A percentile compares a stretch with the other conserved stretches of the same genome.
Evolutionary conservation across 2,888 invertebrate species (phyloP).

Genomic region (Unio delphinus): DNA sequence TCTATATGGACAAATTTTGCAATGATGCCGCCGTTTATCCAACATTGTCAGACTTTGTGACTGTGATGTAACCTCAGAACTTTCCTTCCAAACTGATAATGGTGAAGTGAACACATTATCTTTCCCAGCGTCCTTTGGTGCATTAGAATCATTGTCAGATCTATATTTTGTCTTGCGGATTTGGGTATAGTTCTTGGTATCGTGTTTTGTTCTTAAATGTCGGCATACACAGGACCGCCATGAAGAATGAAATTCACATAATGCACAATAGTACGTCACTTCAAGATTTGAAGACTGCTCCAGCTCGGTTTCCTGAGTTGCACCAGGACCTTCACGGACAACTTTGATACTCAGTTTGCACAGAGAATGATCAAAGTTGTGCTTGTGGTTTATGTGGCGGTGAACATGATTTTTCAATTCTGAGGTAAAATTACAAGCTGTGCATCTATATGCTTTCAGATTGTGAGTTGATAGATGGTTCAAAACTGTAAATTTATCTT

Average conservation of each 20-base stretch:
- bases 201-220: conserved; percentile 56
- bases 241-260: conserved; percentile 51
- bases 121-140: too few relatives aligned
- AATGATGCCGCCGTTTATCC: conserved; percentile 61
- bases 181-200: conserved; percentile 43
- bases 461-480: conserved; percentile 60
- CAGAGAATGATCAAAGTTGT: conserved; percentile 42
- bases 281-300: conserved; percentile 4
- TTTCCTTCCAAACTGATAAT: too few relatives aligned
- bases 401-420: conserved; percentile 70
- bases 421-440: conserved; percentile 68
- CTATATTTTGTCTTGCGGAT: too few relatives aligned
- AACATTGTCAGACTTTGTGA: conserved; percentile 2
- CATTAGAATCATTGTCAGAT: too few relatives aligned
- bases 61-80: too few relatives aligned
- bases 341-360: conserved; percentile 48
- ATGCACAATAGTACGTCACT: conserved; percentile 47
- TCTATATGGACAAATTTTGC: conserved; percentile 82
- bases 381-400: conserved; percentile 63
- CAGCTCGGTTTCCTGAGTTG: conserved; percentile 11
- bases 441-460: conserved; percentile 63
- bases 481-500: conserved; percentile 56
- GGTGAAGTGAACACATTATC: too few relatives aligned
- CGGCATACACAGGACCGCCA: conserved; percentile 50
- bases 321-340: conserved; percentile 29